Conservation (phyloP, 2,888 invertebrate genomes). For the Gerris lacustris region DNA sequence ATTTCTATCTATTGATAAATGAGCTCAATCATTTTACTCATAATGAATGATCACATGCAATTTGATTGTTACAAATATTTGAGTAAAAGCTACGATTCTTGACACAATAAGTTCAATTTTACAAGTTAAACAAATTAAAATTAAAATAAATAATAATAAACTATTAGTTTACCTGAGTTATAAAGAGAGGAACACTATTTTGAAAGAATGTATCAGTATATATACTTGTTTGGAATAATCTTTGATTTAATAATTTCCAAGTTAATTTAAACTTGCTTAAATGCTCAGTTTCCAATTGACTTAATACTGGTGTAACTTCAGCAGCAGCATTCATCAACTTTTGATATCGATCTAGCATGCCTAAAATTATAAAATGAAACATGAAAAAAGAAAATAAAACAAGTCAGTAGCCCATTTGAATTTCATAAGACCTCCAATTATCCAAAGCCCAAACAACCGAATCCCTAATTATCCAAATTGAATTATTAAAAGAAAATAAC, state of each 20-base stretch:
- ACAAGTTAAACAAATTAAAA: too few relatives aligned
- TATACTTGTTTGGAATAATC: constrained; percentile 48
- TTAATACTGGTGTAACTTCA: constrained; percentile 45
- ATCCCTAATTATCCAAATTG: too few relatives aligned
- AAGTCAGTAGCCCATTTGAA: too few relatives aligned
- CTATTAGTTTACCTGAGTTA: constrained; percentile 40
- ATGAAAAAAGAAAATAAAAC: background rate
- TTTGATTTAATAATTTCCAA: constrained; percentile 55
- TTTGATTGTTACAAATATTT: too few relatives aligned
- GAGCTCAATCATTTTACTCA: too few relatives aligned
- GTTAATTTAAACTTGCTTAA: constrained; percentile 50
- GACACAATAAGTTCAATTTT: too few relatives aligned
- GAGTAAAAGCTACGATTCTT: too few relatives aligned
- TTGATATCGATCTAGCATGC: constrained; percentile 50
- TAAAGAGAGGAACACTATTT: constrained; percentile 43
- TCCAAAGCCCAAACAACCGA: too few relatives aligned
- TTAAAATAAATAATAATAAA: too few relatives aligned
- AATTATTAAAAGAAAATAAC: too few relatives aligned
- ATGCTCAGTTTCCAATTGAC: constrained; percentile 48
- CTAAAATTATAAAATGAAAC: constrained; percentile 33
- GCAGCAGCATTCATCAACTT: constrained; percentile 49
- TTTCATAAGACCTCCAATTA: background rate
- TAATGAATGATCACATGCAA: too few relatives aligned
- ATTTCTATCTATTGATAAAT: too few relatives aligned
- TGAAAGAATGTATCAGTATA: constrained; percentile 45